Evolutionary conservation across 1,140 invertebrate species (phyloP).

Genomic region (Globodera rostochiensis): DNA sequence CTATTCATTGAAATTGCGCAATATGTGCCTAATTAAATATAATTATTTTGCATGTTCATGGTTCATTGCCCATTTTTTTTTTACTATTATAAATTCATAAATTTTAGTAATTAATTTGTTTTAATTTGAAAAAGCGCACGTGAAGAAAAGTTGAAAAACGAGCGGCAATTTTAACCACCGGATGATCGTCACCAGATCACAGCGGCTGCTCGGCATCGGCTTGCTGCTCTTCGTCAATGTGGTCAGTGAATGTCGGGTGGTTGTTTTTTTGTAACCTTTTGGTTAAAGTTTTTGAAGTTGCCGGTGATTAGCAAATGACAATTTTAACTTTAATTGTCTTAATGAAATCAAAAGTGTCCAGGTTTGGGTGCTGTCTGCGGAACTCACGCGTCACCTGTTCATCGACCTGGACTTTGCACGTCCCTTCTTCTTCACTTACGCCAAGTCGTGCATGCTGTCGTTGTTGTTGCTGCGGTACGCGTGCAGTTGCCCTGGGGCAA

Average conservation of each 20-base stretch:
- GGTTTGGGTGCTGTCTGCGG: conserved; percentile 45
- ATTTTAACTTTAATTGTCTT: neutral
- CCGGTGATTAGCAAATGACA: too few relatives aligned
- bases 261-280: neutral
- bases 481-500: conserved; percentile 22
- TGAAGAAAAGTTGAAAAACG: too few relatives aligned
- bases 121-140: too few relatives aligned
- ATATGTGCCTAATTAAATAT: too few relatives aligned
- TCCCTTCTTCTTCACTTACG: conserved; percentile 52
- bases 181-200: conserved; percentile 7
- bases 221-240: conserved; percentile 50
- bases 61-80: too few relatives aligned
- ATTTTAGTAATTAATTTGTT: too few relatives aligned
- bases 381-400: conserved; percentile 53
- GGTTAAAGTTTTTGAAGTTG: too few relatives aligned
- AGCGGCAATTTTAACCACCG: neutral
- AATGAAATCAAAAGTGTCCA: neutral
- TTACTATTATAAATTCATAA: too few relatives aligned
- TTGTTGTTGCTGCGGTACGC: conserved; percentile 46
- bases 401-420: conserved; percentile 50
- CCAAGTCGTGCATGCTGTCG: conserved; percentile 52
- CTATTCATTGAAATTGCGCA: too few relatives aligned
- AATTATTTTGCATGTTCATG: too few relatives aligned
- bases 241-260: conserved; percentile 18
- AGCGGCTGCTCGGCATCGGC: conserved; percentile 39